Evolutionary conservation across 2,113 vertebrate species (phyloP).

Genomic region (Tyto alba): DNA sequence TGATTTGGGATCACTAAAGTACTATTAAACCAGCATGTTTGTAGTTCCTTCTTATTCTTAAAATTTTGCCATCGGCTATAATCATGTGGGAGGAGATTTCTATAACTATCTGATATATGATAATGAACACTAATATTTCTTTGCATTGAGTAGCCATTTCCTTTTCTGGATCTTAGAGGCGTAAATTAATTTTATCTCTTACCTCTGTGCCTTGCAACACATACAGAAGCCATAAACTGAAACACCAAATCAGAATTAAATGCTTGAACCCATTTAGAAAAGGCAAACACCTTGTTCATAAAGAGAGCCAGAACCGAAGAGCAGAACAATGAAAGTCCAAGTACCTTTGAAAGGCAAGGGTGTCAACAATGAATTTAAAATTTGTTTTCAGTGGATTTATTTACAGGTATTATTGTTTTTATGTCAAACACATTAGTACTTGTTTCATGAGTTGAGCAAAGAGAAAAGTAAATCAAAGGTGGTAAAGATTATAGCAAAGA

Average conservation of each 20-base stretch:
- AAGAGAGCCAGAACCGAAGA: neutral
- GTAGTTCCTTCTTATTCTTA: neutral
- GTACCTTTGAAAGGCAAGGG: neutral
- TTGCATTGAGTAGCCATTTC: neutral
- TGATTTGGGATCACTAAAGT: conserved; percentile 13
- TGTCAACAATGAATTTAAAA: neutral
- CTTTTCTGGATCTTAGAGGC: neutral
- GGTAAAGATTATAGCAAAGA: neutral
- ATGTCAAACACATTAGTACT: neutral
- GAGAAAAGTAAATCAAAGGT: neutral
- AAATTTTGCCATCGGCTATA: neutral
- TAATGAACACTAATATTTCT: neutral
- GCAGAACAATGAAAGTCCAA: neutral
- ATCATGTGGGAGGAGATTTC: neutral
- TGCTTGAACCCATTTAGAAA: neutral
- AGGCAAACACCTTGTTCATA: neutral
- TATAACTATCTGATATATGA: neutral
- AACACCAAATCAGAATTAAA: neutral
- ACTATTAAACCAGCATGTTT: neutral
- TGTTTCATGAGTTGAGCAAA: neutral
- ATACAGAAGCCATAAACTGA: neutral
- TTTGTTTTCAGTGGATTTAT: neutral
- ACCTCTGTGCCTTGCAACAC: neutral
- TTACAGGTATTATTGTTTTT: neutral
- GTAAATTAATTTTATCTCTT: conserved; percentile 9